Conservation (phyloP, 2,113 vertebrate species). For the Gila orcuttii region DNA sequence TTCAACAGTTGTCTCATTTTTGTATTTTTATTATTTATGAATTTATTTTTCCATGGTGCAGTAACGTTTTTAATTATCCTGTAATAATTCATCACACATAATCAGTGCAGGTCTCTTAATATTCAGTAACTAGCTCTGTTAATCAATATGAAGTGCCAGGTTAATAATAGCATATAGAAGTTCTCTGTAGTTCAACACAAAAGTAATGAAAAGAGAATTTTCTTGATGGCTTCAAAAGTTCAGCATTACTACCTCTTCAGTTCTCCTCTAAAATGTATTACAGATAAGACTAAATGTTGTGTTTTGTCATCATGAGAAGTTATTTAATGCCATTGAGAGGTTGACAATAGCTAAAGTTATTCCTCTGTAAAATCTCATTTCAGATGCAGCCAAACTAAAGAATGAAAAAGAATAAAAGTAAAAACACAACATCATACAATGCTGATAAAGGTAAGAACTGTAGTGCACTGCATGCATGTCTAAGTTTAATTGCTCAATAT, state of each 20-base stretch:
- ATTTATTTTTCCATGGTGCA: neutral
- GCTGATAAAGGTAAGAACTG: slow-evolving; percentile 43
- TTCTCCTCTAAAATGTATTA: no score
- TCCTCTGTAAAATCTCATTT: neutral
- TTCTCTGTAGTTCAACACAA: neutral
- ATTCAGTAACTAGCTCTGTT: neutral
- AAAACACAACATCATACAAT: neutral
- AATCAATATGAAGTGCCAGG: slow-evolving; percentile 2
- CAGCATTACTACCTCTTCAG: no score
- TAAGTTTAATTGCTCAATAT: neutral
- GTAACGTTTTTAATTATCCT: neutral
- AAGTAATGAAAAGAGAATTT: neutral
- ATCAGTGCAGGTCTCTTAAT: neutral
- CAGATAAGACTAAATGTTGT: neutral
- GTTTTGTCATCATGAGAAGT: neutral
- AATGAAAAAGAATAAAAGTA: slow-evolving; percentile 33
- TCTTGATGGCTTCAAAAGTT: no score
- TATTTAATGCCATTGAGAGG: neutral
- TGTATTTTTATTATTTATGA: neutral
- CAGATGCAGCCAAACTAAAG: neutral
- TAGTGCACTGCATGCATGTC: neutral
- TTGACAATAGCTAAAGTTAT: neutral
- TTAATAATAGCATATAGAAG: neutral
- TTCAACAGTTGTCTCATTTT: neutral
- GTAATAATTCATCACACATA: neutral